These are phyloP conservation scores for Trichomalopsis sarcophagae DNA, from an alignment of 1,140 invertebrate species.

Conservation along the genomic window DNA sequence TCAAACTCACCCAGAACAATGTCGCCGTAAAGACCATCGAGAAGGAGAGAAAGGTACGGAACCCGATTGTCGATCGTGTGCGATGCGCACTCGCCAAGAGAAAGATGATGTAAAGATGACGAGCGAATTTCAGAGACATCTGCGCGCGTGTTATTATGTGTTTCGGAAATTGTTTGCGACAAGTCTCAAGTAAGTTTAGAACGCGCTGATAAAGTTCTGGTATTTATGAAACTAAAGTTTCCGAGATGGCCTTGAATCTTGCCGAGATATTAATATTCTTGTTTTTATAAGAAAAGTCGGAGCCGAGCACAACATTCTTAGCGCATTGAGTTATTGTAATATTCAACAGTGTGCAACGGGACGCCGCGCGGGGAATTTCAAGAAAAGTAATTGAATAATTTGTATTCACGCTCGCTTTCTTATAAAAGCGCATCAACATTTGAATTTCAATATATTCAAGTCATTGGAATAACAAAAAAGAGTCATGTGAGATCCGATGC, in stretches of 20 bases:
- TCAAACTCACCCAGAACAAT: conserved; percentile 74
- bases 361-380: neutral
- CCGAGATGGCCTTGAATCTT: neutral
- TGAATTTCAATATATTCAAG: neutral
- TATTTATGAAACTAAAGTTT: neutral
- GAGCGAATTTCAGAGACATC: neutral
- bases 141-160: too few relatives aligned
- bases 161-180: neutral
- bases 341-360: neutral
- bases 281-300: neutral
- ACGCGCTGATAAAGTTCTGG: neutral
- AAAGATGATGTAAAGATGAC: neutral
- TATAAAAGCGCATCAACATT: neutral
- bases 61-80: neutral
- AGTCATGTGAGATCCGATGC: too few relatives aligned
- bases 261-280: neutral
- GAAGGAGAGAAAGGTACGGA: conserved; percentile 74
- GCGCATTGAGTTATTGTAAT: neutral
- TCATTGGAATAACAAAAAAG: neutral
- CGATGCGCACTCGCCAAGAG: too few relatives aligned
- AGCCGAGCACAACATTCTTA: neutral
- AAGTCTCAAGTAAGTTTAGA: neutral
- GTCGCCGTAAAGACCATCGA: conserved; percentile 69
- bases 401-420: neutral
- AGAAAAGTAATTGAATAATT: neutral